These are phyloP conservation scores for Tetramorium alpestre DNA, from an alignment of 1,140 invertebrate species.

Conservation along the genomic window DNA sequence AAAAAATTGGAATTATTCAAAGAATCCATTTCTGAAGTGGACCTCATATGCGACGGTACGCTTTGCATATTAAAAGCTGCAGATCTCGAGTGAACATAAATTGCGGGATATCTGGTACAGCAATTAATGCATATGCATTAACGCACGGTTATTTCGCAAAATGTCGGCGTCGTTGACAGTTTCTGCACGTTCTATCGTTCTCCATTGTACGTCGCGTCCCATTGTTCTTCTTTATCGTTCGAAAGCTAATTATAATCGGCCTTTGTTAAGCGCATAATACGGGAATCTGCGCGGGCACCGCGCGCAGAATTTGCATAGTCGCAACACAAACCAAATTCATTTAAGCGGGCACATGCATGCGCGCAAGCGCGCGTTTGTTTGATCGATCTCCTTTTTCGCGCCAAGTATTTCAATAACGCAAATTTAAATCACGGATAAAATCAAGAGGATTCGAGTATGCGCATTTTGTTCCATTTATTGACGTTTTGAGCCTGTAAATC, in stretches of 20 bases:
- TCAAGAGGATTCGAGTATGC: background rate
- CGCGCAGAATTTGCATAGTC: constrained; percentile 38
- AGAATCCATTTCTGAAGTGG: background rate
- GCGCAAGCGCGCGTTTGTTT: background rate
- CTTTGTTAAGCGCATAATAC: constrained; percentile 54
- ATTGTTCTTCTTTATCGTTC: constrained; percentile 58
- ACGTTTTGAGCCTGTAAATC: constrained; percentile 6
- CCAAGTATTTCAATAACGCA: constrained; percentile 18
- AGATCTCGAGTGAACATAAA: background rate
- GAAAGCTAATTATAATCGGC: constrained; percentile 57
- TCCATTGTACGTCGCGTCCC: constrained; percentile 41
- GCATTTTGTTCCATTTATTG: constrained; percentile 16
- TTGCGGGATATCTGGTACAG: background rate
- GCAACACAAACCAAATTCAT: constrained; percentile 47
- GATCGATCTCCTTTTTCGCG: constrained; percentile 23
- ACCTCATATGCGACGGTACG: too few relatives aligned
- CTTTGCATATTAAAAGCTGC: background rate
- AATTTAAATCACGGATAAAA: constrained; percentile 40
- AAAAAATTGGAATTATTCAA: background rate
- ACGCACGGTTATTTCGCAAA: constrained; percentile 35
- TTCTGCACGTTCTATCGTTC: constrained; percentile 25
- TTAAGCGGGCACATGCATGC: background rate
- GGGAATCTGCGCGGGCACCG: constrained; percentile 17
- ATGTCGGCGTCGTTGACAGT: constrained; percentile 41
- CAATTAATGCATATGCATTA: constrained; percentile 41